Percentiles rank a stretch among this genome's conserved stretches.
phyloP scores from a whole-genome alignment of 1,140 invertebrate species.

The Coenobita brevimanus region DNA sequence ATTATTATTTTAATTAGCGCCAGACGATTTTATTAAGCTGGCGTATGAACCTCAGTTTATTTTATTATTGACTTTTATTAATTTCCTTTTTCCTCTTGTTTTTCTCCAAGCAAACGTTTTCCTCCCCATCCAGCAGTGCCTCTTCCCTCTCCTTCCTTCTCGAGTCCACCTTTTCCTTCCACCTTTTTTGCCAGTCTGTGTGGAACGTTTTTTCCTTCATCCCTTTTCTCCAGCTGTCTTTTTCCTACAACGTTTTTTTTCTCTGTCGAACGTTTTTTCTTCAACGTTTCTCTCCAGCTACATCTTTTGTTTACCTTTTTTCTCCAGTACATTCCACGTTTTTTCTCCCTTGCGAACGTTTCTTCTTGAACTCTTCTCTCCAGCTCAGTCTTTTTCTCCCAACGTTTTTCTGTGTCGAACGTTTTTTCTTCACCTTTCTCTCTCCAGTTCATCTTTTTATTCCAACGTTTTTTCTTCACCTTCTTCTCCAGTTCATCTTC shows the following conservation, averaged over 20 bases:
- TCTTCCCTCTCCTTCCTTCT: background rate
- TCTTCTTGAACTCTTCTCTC: too few species aligned
- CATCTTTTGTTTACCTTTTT: background rate
- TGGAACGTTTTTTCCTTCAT: too few species aligned
- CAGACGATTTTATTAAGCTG: background rate
- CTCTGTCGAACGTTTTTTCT: too few species aligned
- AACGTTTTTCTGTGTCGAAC: too few species aligned
- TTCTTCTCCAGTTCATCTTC: too few species aligned
- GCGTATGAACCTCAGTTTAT: background rate
- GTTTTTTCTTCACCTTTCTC: background rate
- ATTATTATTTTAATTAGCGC: background rate
- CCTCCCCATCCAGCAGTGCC: background rate
- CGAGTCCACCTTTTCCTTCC: too few species aligned
- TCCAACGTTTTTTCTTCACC: background rate
- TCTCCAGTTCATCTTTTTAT: background rate
- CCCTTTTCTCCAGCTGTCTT: background rate
- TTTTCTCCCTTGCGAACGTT: background rate
- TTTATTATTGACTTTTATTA: too few species aligned
- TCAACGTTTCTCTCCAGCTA: too few species aligned
- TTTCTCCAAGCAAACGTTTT: too few species aligned
- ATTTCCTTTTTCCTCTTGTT: too few species aligned
- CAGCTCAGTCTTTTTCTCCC: background rate
- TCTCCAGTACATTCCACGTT: background rate
- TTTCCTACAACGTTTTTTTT: too few species aligned
- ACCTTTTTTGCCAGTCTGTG: too few species aligned